Evolutionary conservation across 2,888 invertebrate genomes (phyloP).

Genomic region (Erebia ligea): DNA sequence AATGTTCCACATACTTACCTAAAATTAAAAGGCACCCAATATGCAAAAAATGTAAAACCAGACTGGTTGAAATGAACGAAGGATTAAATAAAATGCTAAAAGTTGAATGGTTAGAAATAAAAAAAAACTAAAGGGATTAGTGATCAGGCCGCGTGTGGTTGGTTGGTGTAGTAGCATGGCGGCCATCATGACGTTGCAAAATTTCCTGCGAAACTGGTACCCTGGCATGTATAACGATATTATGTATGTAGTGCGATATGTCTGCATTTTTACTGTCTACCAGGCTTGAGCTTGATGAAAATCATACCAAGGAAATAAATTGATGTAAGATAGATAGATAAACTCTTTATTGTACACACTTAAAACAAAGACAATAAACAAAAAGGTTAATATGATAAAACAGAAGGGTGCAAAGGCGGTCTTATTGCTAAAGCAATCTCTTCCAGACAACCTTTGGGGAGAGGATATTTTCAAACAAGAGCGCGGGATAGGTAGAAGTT

Average conservation of each 20-base stretch:
- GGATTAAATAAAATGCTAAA: constrained; percentile 64
- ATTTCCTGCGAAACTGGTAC: constrained; percentile 34
- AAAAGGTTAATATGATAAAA: no score
- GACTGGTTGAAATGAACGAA: constrained; percentile 47
- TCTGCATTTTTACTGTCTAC: not conserved
- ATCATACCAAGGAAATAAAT: no score
- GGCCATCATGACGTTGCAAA: constrained; percentile 64
- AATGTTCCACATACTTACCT: not conserved
- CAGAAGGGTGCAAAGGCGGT: no score
- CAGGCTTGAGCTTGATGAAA: not conserved
- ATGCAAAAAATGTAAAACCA: constrained; percentile 23
- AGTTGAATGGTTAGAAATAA: constrained; percentile 60
- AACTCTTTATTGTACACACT: no score
- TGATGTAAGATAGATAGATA: no score
- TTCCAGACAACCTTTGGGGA: no score
- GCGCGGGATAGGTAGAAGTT: no score
- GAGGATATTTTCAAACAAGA: no score
- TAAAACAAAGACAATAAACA: no score
- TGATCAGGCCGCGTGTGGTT: constrained; percentile 56
- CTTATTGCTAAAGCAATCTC: no score
- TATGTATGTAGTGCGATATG: constrained; percentile 6
- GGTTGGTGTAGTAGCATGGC: constrained; percentile 62
- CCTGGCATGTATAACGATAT: constrained; percentile 23
- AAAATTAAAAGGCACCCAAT: not conserved
- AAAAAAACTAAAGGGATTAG: constrained; percentile 66